Percentiles rank a stretch among this genome's conserved stretches.
Conservation (phyloP, 2,113 vertebrate species). For the Corythoichthys intestinalis region DNA sequence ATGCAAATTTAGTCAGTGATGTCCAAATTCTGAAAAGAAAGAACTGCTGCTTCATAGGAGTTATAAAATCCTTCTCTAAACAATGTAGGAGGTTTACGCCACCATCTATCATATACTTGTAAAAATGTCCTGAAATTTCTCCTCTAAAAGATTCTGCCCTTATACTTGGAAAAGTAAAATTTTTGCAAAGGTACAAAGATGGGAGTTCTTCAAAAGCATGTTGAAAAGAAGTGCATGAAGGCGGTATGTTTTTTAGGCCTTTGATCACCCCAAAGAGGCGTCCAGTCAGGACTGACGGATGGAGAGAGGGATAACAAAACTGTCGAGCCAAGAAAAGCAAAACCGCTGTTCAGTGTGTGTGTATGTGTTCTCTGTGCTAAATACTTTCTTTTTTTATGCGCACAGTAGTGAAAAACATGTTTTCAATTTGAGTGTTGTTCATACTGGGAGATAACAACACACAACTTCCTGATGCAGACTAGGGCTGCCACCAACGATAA, state of each 20-base stretch:
- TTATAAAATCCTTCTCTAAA: too few relatives aligned
- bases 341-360: conserved; percentile 14
- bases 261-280: conserved; percentile 15
- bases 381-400: conserved; percentile 8
- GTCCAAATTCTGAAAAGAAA: too few relatives aligned
- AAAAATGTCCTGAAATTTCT: too few relatives aligned
- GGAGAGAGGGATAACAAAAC: conserved; percentile 44
- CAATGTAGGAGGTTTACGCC: too few relatives aligned
- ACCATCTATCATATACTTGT: too few relatives aligned
- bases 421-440: conserved; percentile 38
- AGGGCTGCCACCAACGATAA: too few relatives aligned
- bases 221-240: neutral
- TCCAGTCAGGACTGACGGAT: conserved; percentile 29
- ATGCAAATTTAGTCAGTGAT: too few relatives aligned
- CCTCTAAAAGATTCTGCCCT: too few relatives aligned
- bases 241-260: neutral
- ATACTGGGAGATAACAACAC: conserved; percentile 19
- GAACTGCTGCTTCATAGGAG: too few relatives aligned
- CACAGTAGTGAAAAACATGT: conserved; percentile 59
- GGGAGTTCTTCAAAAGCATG: neutral
- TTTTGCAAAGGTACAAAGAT: neutral
- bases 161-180: neutral
- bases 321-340: conserved; percentile 56
- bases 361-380: conserved; percentile 7
- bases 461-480: neutral